A percentile compares a stretch with the other conserved stretches of the same genome.
These are phyloP conservation scores for Arctocebus calabarensis DNA, from an alignment of 2,797 vertebrate genomes.

Conservation along the genomic window DNA sequence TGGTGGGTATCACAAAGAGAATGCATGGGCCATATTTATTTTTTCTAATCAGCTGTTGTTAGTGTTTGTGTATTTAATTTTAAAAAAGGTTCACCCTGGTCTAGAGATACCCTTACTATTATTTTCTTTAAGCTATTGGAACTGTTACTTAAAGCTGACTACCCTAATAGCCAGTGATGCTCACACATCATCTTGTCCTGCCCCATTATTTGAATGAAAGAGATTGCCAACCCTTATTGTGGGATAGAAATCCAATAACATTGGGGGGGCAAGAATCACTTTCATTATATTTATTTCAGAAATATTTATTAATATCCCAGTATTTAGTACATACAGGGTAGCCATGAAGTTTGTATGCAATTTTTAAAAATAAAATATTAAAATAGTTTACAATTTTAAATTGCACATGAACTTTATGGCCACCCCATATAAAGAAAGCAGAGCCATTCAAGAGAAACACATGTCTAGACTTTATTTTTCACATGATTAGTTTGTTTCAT, in stretches of 20 bases:
- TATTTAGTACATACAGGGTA: background rate
- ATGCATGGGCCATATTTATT: too few relatives aligned
- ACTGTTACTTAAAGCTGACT: slow-evolving; percentile 43
- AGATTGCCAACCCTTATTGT: slow-evolving; percentile 27
- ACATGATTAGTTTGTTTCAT: slow-evolving; percentile 47
- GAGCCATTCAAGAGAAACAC: slow-evolving; percentile 45
- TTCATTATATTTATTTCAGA: slow-evolving; percentile 58
- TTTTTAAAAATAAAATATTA: too few relatives aligned
- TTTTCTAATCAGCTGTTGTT: too few relatives aligned
- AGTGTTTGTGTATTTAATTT: too few relatives aligned
- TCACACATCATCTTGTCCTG: slow-evolving; percentile 7
- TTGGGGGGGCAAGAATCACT: slow-evolving; percentile 1
- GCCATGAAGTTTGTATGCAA: too few relatives aligned
- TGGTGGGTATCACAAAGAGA: too few relatives aligned
- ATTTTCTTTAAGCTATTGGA: slow-evolving; percentile 44
- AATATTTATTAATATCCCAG: slow-evolving; percentile 46
- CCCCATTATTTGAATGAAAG: slow-evolving; percentile 55
- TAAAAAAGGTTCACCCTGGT: background rate
- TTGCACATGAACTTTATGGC: too few relatives aligned
- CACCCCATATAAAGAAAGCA: background rate
- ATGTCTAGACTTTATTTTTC: slow-evolving; percentile 55
- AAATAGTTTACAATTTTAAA: too few relatives aligned
- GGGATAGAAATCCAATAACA: slow-evolving; percentile 45
- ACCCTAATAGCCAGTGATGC: background rate
- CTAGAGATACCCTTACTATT: slow-evolving; percentile 36